phyloP scores from a whole-genome alignment of 2,113 vertebrate genomes.

The Fulmarus glacialis region DNA sequence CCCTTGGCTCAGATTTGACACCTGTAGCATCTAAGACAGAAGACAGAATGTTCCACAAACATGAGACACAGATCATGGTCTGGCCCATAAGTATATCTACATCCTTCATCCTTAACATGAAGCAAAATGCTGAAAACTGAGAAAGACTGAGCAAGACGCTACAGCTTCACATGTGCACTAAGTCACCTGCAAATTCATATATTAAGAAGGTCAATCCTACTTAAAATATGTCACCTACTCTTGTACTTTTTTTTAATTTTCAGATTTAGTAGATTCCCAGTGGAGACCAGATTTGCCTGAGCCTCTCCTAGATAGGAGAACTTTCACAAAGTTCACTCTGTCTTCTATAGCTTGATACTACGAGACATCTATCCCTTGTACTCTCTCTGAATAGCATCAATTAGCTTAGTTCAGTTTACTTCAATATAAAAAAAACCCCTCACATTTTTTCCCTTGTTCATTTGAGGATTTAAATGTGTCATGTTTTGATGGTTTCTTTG shows the following conservation, averaged over 20 bases:
- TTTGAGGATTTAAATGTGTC: not conserved
- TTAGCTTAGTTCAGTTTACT: slow-evolving; percentile 13
- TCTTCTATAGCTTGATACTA: not conserved
- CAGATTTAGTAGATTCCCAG: not conserved
- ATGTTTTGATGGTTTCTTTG: not conserved
- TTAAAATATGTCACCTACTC: not conserved
- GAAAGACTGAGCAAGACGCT: not conserved
- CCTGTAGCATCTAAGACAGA: not conserved
- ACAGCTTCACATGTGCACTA: not conserved
- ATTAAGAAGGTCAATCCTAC: not conserved
- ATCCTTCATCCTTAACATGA: not conserved
- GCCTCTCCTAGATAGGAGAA: not conserved
- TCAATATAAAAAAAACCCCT: not conserved
- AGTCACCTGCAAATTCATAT: not conserved
- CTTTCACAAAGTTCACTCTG: not conserved
- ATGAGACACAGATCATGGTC: not conserved
- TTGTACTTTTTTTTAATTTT: not conserved
- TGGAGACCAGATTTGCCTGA: not conserved
- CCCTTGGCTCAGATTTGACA: not conserved
- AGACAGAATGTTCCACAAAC: not conserved
- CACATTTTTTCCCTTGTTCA: not conserved
- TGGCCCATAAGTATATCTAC: not conserved
- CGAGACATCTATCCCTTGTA: not conserved
- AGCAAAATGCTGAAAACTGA: not conserved
- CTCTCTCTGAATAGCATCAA: slow-evolving; percentile 29